Evolutionary conservation across 2,888 invertebrate species (phyloP), one percentile per base, ranked within the genome.

Genomic region (Hypomecis atomaria): DNA sequence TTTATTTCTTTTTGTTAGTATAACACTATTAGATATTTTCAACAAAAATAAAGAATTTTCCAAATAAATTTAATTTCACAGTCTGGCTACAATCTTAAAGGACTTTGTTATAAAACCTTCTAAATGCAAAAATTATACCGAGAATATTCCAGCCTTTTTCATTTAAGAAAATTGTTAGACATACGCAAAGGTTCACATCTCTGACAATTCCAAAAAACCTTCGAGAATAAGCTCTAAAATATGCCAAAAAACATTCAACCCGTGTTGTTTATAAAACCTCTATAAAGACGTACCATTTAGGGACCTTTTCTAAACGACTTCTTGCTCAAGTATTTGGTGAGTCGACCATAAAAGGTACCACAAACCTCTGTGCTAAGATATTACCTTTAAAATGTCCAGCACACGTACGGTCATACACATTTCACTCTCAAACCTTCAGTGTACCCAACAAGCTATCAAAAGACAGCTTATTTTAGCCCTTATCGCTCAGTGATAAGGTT

Each of bases 331-430:
- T 69, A 71, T 71, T 63, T 67, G 65, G 58, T 57, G 59, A 68
- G 62, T 60, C 61, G 43, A 66, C 73, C 69, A 70, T 71, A 72
- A 72, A 77, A 76, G 79, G 77, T 75, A 74, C 75, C 73, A 66
- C 71, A 70, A 70, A 68, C 69, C 67, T 65, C 69, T 58, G 74
- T 68, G 70, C 69, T 65, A 79, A 80, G 83, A 81, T 78, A 80
- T 79, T 79, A 82, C 81, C 83, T 84, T 82, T 84, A 83, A 83
- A 83, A 82, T 71, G 83, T 82, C 85, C 76, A 62, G 69, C 73
- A 73, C 83, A 83, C 82, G 80, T 83, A 47, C 56, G 37, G 23
- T 8, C 10, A 9, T 37, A 75, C 78, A 79, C 81, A 78, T 81
- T 83, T 82, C 78, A 83, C 79, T 77, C 74, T 71, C 70, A 71